These are phyloP conservation scores for Calyptomena viridis DNA, from an alignment of 2,113 vertebrate species.

Conservation along the genomic window DNA sequence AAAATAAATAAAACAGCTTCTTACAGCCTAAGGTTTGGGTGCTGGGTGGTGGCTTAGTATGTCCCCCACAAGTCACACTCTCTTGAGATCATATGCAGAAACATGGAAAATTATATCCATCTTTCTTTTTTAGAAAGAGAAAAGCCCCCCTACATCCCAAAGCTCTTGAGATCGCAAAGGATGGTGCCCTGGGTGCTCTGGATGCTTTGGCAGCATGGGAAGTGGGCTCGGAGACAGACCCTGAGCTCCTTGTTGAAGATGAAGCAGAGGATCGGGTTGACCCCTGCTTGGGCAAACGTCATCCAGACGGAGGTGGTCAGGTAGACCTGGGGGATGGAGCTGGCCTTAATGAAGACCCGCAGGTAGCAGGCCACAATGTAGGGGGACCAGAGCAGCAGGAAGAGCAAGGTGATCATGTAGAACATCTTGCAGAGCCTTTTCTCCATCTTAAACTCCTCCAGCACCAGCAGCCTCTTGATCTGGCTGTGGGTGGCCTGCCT, in stretches of 20 bases:
- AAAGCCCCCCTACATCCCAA: constrained; percentile 58
- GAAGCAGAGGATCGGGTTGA: constrained; percentile 94
- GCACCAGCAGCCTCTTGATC: constrained; percentile 88
- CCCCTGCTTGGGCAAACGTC: constrained; percentile 92
- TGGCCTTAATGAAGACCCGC: constrained; percentile 87
- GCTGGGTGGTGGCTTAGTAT: constrained; percentile 27
- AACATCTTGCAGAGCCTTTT: constrained; percentile 97
- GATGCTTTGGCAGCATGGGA: constrained; percentile 87
- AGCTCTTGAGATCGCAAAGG: constrained; percentile 84
- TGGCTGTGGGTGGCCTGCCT: constrained; percentile 85
- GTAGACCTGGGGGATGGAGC: constrained; percentile 86
- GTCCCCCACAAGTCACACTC: constrained; percentile 53
- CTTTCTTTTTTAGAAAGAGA: constrained; percentile 25
- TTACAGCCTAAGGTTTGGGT: constrained; percentile 63
- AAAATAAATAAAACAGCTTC: constrained; percentile 68
- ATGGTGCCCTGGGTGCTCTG: constrained; percentile 86
- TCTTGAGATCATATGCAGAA: constrained; percentile 51
- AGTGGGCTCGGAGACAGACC: constrained; percentile 86
- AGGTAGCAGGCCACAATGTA: constrained; percentile 93
- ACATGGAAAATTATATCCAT: constrained; percentile 36
- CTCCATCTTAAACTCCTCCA: constrained; percentile 97
- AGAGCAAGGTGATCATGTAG: constrained; percentile 93
- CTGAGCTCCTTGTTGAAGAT: constrained; percentile 94
- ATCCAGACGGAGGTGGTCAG: constrained; percentile 93
- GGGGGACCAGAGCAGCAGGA: constrained; percentile 92